Conservation (phyloP, 2,113 vertebrate genomes). For the Phaethornis superciliosus region DNA sequence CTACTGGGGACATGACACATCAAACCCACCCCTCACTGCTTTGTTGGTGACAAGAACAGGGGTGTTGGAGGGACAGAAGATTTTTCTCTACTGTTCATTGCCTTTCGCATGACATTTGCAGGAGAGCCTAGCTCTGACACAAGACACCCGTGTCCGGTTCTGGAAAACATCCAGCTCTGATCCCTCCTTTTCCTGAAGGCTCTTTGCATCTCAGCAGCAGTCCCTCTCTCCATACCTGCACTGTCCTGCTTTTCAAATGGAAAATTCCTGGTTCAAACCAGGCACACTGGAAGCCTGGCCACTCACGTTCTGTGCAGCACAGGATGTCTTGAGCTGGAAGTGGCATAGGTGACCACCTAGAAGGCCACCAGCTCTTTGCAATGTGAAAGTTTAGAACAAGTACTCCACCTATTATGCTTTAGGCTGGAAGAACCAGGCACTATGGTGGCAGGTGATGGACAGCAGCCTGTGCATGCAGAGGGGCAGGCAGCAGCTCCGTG, state of each 20-base stretch:
- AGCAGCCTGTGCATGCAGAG: background rate
- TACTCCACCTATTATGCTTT: background rate
- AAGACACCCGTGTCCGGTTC: accelerated
- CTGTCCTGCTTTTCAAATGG: background rate
- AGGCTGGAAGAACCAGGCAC: background rate
- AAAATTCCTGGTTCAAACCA: background rate
- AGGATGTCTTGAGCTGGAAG: background rate
- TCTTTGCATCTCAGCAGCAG: background rate
- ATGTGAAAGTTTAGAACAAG: background rate
- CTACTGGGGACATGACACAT: accelerated
- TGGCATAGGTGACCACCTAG: background rate
- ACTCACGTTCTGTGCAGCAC: background rate
- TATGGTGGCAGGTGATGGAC: background rate
- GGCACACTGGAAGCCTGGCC: background rate
- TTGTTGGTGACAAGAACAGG: background rate
- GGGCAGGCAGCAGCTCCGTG: background rate
- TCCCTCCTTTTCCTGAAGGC: background rate
- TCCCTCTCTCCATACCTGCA: background rate
- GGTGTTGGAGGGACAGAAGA: background rate
- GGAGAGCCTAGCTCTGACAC: background rate
- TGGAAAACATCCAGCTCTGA: background rate
- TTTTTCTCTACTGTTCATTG: background rate
- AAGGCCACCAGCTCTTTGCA: background rate
- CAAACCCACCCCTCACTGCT: background rate
- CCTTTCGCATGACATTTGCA: background rate